Evolutionary conservation across 2,797 vertebrate species (phyloP), one percentile per base, ranked within the genome.

Genomic region (Darevskia mixta): DNA sequence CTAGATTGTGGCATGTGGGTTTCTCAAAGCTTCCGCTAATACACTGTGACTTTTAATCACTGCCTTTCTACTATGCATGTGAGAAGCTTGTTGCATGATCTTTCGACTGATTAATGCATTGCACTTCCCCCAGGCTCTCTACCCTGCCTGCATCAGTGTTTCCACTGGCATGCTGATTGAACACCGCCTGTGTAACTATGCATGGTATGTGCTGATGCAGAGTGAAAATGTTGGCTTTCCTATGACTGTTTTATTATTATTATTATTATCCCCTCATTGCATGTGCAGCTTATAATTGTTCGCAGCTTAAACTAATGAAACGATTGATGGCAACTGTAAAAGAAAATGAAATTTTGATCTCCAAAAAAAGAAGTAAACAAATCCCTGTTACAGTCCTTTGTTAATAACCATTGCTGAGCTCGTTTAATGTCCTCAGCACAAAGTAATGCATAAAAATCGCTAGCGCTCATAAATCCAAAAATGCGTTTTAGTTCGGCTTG

Each of bases 131-230:
- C 91, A 97, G 97, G 97, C 89, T 83, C 92, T 89, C 94, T 95
- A 77, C 94, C 90, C 94, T 95, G 94, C 92, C 95, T 95, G 92
- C 94, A 78, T 80, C 95, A 95, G n/a, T 91, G 94, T 97, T 95
- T 95, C 95, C 86, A 95, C 95, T 97, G 94, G 95, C 91, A 88
- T 0, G 6, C 1, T 96, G 96, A 93, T 79, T 87, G 97, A 96
- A 94, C 97, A 96, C 80, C 93, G 75, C 88, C 96, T 94, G 76
- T 94, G 0, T 96, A 95, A 93, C 93, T 93, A 4, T 94, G 94
- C 95, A 96, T 95, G 97, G 96, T 97, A 97, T 85, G 97, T 97
- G 95, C 90, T 91, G 49, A 83, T 89, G 82, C 66, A 67, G 89
- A 92, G n/a, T 82, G 79, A 72, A 2, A 66, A 83, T 8, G 67